Conservation (phyloP, 2,888 invertebrate genomes). For the Melanostoma mellinum region DNA sequence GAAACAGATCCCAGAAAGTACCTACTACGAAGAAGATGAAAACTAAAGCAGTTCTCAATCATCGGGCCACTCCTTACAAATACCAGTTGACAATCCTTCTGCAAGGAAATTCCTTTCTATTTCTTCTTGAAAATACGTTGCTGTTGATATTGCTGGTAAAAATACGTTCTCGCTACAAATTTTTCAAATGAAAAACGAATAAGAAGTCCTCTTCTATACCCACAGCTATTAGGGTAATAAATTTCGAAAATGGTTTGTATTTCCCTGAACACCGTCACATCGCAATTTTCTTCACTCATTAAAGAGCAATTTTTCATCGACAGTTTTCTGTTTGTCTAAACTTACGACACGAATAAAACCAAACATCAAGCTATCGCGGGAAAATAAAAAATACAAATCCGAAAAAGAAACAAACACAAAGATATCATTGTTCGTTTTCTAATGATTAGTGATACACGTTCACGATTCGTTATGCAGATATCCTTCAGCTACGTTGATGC, state of each 20-base stretch:
- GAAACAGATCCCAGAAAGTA: no score
- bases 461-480: slow-evolving; percentile 68
- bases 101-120: no score
- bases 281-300: neutral
- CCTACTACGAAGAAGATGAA: no score
- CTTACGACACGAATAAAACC: slow-evolving; percentile 19
- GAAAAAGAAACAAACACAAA: slow-evolving; percentile 36
- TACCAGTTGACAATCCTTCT: no score
- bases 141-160: no score
- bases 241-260: slow-evolving; percentile 7
- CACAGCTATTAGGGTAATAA: neutral
- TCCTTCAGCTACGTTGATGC: slow-evolving; percentile 63
- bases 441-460: slow-evolving; percentile 71
- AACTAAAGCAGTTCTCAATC: no score
- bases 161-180: no score
- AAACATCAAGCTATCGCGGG: neutral
- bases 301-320: slow-evolving; percentile 26
- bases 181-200: no score
- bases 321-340: slow-evolving; percentile 21
- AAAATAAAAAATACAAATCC: slow-evolving; percentile 10
- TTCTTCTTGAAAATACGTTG: no score
- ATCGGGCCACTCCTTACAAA: no score
- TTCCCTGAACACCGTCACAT: neutral
- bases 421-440: slow-evolving; percentile 64
- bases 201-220: no score